Percentiles rank a stretch among this genome's conserved stretches.
phyloP scores from a whole-genome alignment of 2,113 vertebrate species.

The Anthoscopus minutus region DNA sequence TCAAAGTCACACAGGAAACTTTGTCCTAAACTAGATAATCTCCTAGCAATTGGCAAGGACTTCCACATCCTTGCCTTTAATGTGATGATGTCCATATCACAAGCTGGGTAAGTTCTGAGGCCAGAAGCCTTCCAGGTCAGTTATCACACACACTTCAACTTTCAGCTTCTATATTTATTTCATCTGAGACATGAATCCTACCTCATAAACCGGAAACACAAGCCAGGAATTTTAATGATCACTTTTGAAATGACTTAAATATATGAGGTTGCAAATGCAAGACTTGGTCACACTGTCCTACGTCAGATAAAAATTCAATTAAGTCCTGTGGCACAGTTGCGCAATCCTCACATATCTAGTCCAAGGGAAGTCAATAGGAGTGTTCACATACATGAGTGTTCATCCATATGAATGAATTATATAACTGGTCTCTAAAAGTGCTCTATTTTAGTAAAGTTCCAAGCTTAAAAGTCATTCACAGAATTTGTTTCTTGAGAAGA shows the following conservation, averaged over 20 bases:
- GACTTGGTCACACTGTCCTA: slow-evolving; percentile 23
- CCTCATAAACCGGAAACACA: slow-evolving; percentile 51
- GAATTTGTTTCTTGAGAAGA: neutral
- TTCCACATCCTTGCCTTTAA: neutral
- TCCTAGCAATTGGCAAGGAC: neutral
- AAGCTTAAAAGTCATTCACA: neutral
- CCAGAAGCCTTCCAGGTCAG: neutral
- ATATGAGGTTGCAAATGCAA: neutral
- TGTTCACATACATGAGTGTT: neutral
- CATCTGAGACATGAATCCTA: neutral
- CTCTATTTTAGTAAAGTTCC: neutral
- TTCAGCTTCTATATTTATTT: slow-evolving; percentile 45
- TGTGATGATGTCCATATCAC: neutral
- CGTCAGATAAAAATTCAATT: slow-evolving; percentile 57
- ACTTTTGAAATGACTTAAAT: slow-evolving; percentile 13
- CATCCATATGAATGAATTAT: neutral
- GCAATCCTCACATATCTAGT: neutral
- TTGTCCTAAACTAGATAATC: neutral
- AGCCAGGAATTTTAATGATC: slow-evolving; percentile 41
- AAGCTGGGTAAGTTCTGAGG: neutral
- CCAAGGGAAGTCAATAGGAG: neutral
- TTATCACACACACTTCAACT: neutral
- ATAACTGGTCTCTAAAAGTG: neutral
- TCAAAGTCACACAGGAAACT: neutral
- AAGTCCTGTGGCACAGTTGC: slow-evolving; percentile 11